Evolutionary conservation across 1,140 invertebrate genomes (phyloP).

Genomic region (Rhysida immarginata): DNA sequence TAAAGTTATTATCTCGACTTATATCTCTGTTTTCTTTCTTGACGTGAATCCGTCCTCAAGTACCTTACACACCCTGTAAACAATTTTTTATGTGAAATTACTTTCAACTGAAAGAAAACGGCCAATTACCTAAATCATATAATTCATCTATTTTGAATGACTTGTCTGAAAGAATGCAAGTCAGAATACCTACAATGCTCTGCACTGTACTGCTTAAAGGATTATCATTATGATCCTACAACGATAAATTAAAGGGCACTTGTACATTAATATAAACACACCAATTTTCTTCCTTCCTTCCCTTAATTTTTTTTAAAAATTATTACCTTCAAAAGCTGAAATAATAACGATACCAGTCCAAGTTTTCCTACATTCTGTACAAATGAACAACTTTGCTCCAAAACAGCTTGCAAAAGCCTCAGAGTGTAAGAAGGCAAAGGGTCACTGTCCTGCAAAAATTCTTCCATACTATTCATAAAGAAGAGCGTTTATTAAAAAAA

Average conservation of each 20-base stretch:
- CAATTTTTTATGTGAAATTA: background rate
- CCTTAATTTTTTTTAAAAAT: no score
- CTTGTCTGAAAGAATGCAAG: background rate
- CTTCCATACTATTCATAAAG: background rate
- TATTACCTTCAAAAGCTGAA: background rate
- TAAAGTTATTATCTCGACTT: background rate
- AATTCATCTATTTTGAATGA: background rate
- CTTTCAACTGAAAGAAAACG: background rate
- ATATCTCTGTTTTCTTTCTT: background rate
- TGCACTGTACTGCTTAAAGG: conserved; percentile 4
- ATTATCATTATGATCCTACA: conserved; percentile 3
- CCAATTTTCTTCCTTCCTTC: no score
- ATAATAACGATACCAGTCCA: background rate
- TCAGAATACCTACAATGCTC: background rate
- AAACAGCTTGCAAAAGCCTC: background rate
- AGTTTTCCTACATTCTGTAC: background rate
- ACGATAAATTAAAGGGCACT: no score
- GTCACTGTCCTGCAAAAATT: background rate
- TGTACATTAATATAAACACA: no score
- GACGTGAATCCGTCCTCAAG: background rate
- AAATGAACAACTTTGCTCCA: conserved; percentile 1
- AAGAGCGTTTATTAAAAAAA: no score
- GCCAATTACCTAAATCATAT: conserved; percentile 5
- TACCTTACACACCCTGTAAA: background rate
- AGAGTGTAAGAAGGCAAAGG: conserved; percentile 1